Evolutionary conservation across 1,140 invertebrate genomes (phyloP).

Genomic region (Brachionus calyciflorus): DNA sequence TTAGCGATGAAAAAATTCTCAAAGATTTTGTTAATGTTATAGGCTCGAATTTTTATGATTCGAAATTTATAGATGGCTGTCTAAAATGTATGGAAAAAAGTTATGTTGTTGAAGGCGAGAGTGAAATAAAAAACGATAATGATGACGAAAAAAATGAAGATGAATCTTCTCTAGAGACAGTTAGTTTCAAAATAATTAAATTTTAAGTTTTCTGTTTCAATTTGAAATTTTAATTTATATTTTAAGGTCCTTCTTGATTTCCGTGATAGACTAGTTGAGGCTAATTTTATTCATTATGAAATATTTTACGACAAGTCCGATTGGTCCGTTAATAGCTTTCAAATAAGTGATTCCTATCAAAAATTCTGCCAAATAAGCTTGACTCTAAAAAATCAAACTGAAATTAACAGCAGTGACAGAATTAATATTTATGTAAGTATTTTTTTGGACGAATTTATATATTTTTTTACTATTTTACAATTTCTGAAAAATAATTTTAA

Average conservation of each 20-base stretch:
- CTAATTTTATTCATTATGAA: background rate
- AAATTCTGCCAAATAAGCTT: background rate
- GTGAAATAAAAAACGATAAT: background rate
- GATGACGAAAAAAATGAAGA: background rate
- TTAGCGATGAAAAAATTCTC: background rate
- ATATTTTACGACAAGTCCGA: background rate
- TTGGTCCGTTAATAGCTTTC: background rate
- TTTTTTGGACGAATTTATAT: no score
- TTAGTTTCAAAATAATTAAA: background rate
- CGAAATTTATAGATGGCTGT: background rate
- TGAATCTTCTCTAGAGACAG: no score
- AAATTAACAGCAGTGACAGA: background rate
- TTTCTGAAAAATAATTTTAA: no score
- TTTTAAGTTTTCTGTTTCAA: no score
- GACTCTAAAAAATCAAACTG: background rate
- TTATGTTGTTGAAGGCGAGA: background rate
- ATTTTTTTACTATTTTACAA: no score
- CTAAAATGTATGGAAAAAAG: background rate
- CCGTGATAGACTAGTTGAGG: background rate
- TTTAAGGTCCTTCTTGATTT: background rate
- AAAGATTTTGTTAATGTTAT: background rate
- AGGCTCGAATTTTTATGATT: background rate
- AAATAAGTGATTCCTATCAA: background rate
- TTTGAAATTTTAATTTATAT: background rate
- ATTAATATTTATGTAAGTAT: background rate